These are phyloP conservation scores for Eupelmus urozonus DNA, from an alignment of 2,888 invertebrate species.

Conservation along the genomic window DNA sequence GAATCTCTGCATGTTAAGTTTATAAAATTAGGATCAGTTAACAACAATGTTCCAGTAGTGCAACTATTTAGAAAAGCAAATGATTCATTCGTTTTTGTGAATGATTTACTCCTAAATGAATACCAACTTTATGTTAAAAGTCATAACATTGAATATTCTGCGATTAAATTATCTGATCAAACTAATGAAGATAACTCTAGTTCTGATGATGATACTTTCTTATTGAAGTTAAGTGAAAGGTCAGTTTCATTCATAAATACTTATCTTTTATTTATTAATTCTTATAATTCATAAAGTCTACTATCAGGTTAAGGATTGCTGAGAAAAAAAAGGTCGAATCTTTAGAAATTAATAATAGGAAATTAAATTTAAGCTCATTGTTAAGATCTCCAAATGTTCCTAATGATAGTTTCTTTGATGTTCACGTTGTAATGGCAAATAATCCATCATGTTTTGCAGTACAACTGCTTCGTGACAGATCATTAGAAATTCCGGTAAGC, in stretches of 20 bases:
- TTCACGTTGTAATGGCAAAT: neutral
- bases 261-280: neutral
- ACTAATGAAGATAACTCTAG: too few relatives aligned
- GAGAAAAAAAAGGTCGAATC: neutral
- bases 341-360: neutral
- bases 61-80: slow-evolving; percentile 25
- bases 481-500: slow-evolving; percentile 4
- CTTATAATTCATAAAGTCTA: too few relatives aligned
- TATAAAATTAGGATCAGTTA: neutral
- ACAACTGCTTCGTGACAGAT: slow-evolving; percentile 19
- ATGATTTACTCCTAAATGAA: too few relatives aligned
- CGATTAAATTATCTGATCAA: too few relatives aligned
- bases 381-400: neutral
- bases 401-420: slow-evolving; percentile 27
- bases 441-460: slow-evolving; percentile 34
- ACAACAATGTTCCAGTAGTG: neutral
- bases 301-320: neutral
- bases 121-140: too few relatives aligned
- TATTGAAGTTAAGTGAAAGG: neutral
- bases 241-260: neutral
- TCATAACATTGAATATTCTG: neutral
- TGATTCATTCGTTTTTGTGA: too few relatives aligned
- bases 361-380: neutral
- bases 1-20: slow-evolving; percentile 21
- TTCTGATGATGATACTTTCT: too few relatives aligned